Evolutionary conservation across 2,113 vertebrate species (phyloP).

Genomic region (Megaptera novaeangliae): DNA sequence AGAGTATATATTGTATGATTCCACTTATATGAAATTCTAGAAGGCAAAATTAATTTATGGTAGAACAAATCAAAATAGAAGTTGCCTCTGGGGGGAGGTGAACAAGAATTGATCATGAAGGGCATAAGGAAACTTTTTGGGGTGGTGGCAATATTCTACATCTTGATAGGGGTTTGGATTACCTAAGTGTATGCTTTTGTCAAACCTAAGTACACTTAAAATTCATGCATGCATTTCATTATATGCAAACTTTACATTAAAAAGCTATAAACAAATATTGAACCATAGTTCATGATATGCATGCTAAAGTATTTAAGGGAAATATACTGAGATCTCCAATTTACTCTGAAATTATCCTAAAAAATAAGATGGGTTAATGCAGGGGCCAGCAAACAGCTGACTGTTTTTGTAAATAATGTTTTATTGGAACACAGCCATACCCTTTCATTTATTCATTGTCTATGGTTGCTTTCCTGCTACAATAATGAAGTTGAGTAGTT

Average conservation of each 20-base stretch:
- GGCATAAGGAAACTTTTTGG: neutral
- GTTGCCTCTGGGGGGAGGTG: neutral
- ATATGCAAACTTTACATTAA: neutral
- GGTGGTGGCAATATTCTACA: neutral
- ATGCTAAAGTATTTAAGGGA: neutral
- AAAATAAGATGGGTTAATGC: neutral
- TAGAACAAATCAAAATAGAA: neutral
- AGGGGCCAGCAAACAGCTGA: neutral
- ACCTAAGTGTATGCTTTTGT: neutral
- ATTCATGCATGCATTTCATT: neutral
- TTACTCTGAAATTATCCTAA: neutral
- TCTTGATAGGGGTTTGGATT: neutral
- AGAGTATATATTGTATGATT: neutral
- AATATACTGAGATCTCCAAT: neutral
- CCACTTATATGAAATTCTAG: neutral
- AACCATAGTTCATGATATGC: neutral
- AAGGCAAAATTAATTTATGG: neutral
- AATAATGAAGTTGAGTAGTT: neutral
- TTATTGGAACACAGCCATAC: neutral
- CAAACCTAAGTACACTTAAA: neutral
- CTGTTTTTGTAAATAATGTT: neutral
- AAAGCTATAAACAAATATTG: neutral
- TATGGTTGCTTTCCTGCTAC: neutral
- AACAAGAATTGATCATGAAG: neutral
- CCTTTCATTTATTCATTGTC: neutral